Base-by-base conservation (phyloP, 2,797 vertebrate genomes). In the Microctenopoma lineatum region DNA sequence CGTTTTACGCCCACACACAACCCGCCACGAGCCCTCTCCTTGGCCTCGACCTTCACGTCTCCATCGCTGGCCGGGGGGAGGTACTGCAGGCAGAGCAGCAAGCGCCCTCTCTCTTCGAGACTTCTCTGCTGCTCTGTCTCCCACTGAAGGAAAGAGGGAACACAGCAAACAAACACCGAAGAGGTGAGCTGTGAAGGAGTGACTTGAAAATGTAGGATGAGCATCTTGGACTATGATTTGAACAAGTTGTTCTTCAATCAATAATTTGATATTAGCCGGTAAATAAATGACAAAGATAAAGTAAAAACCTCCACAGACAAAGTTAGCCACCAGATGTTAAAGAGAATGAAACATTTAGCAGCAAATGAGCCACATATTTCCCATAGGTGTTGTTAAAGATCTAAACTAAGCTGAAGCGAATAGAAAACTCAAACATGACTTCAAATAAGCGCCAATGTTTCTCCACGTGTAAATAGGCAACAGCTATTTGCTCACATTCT, bases 1-100 rank as follows among this genome's bases (percentile, higher is more conserved):
- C 96, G 95, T 9, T 94, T 85, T 21, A 97, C 95, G 15, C 95
- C 95, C 63, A 97, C 96, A 32, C 95, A 94, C 34, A 97, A 86
- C 25, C 96, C 96, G 0, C 88, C 94, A 8, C 93, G 91, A 81
- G 79, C 84, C 79, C 21, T 91, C 87, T 93, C 94, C 58, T 95
- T 92, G 80, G 39, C 88, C 90, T 66, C 94, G 32, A 73, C 92
- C 89, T 79, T 93, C 75, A 80, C 70, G 0, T 89, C 84, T 1
- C 55, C 81, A 13, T 90, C 92, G 0, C 10, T 12, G 42, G 83
- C 77, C 6, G 90, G 89, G 0, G 93, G 92, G 46, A 93, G 88
- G 72, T 92, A 96, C 90, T 93, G 95, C 77, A 97, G 93, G 48
- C 93, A 95, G 60, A 96, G 90, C 75, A 97, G 88, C 86, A 97